phyloP scores from a whole-genome alignment of 1,140 invertebrate species.

The Choristoneura fumiferana region DNA sequence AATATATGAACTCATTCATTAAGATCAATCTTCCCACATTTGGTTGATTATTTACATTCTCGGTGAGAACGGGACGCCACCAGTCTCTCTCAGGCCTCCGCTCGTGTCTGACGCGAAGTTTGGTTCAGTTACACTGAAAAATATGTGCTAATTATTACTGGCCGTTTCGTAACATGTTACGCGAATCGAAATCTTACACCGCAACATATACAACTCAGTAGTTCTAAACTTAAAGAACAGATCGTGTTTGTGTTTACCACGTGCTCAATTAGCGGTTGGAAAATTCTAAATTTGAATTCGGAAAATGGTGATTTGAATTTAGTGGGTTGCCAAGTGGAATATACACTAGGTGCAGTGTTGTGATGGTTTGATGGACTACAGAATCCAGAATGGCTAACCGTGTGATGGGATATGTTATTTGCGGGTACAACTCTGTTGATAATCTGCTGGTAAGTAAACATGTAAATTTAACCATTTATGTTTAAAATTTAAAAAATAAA shows the following conservation, averaged over 20 bases:
- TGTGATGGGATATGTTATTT: constrained; percentile 72
- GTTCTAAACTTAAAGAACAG: no score
- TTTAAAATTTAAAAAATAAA: no score
- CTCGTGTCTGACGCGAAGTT: constrained; percentile 34
- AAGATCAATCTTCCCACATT: not conserved
- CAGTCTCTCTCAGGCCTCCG: constrained; percentile 40
- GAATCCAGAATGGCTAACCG: constrained; percentile 61
- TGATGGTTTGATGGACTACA: constrained; percentile 25
- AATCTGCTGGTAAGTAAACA: constrained; percentile 64
- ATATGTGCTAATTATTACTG: constrained; percentile 16
- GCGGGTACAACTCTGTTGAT: constrained; percentile 72
- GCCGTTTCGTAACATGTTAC: constrained; percentile 18
- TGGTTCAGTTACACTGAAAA: constrained; percentile 19
- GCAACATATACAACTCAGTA: constrained; percentile 3
- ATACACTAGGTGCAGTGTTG: constrained; percentile 21
- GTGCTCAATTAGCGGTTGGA: not conserved
- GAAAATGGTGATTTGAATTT: not conserved
- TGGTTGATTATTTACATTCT: not conserved
- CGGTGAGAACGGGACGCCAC: constrained; percentile 26
- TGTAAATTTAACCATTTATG: no score
- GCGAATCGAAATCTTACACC: not conserved
- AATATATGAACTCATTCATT: not conserved
- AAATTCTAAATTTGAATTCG: constrained; percentile 13
- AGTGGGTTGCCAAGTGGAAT: not conserved
- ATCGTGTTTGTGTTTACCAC: not conserved